Percentiles rank a stretch among this genome's conserved stretches.
Conservation (phyloP, 2,797 vertebrate genomes). For the Cygnus olor region DNA sequence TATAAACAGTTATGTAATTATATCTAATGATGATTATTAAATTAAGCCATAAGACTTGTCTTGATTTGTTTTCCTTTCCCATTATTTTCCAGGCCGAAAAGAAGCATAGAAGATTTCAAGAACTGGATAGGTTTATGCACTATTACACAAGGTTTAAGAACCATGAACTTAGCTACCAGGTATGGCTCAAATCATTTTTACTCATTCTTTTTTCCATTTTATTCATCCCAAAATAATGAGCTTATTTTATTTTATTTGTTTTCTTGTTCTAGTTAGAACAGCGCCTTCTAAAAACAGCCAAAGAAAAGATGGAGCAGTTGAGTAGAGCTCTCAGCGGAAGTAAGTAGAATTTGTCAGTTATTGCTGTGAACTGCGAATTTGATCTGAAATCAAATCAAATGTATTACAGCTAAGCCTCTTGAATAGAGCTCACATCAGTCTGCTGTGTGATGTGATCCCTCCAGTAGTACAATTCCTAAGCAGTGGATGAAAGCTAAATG, state of each 20-base stretch:
- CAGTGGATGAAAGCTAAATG: background rate
- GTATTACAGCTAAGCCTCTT: background rate
- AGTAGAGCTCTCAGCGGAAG: slow-evolving; percentile 95
- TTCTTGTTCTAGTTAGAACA: slow-evolving; percentile 89
- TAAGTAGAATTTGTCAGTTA: slow-evolving; percentile 77
- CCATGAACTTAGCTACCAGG: slow-evolving; percentile 98
- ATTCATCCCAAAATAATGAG: background rate
- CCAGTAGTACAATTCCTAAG: background rate
- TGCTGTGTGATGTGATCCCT: background rate
- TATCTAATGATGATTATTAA: background rate
- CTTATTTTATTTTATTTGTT: background rate
- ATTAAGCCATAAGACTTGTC: background rate
- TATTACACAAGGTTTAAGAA: slow-evolving; percentile 99
- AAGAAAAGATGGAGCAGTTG: slow-evolving; percentile 99
- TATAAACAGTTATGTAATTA: background rate
- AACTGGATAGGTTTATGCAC: slow-evolving; percentile 99
- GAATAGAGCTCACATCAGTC: background rate
- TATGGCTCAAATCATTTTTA: slow-evolving; percentile 70
- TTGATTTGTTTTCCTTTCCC: slow-evolving; percentile 11
- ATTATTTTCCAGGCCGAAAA: slow-evolving; percentile 90
- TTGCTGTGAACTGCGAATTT: background rate
- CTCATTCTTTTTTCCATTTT: background rate
- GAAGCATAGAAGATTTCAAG: slow-evolving; percentile 98
- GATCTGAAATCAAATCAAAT: background rate
- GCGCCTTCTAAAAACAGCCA: slow-evolving; percentile 97